Evolutionary conservation across 2,888 invertebrate genomes (phyloP), one percentile per base, ranked within the genome.

Genomic region (Netelia inedita): DNA sequence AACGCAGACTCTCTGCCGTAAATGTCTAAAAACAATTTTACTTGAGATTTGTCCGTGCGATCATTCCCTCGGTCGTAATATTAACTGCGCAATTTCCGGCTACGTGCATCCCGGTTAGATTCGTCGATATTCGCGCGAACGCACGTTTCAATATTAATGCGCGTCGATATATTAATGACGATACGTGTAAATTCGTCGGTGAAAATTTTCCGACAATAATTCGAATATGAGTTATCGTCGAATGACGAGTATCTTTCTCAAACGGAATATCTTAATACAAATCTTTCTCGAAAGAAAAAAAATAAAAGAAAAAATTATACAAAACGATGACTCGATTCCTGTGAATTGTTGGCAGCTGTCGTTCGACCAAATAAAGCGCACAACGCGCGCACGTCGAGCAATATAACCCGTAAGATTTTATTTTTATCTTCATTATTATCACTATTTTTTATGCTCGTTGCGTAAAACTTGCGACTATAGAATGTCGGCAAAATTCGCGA

Each of bases 11-110:
- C 68, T 57, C 41, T 46, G 28, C 86, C 82, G 71, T 81, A 86
- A 81, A 84, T 84, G 86, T 84, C 78, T 78, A 84, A 80, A 86
- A 86, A 84, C 84, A 82, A 86, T 82, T 86, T 86, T 75, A 79
- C 79, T 71, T 79, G 73, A 46, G 68, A 81, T 82, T 73, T 61
- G 53, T 69, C 55, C 11, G 61, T 53, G 53, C 71, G 61, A 73
- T 63, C 63, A 28, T 81, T 76, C 65, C 57, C 65, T 72, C 57
- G 65, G 65, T 76, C 71, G 75, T 55, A 28, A n/a, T 53, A 5
- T 14, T 19, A 82, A 71, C 76, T 71, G 82, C 76, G 75, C 66
- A 82, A 76, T 82, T 68, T 85, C 69, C 78, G 82, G 82, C 50
- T 82, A 65, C 82, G 74, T 66, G 35, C 35, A 35, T 6, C 35